Conservation (phyloP, 2,888 invertebrate species). For the Stenchaetothrips biformis region DNA sequence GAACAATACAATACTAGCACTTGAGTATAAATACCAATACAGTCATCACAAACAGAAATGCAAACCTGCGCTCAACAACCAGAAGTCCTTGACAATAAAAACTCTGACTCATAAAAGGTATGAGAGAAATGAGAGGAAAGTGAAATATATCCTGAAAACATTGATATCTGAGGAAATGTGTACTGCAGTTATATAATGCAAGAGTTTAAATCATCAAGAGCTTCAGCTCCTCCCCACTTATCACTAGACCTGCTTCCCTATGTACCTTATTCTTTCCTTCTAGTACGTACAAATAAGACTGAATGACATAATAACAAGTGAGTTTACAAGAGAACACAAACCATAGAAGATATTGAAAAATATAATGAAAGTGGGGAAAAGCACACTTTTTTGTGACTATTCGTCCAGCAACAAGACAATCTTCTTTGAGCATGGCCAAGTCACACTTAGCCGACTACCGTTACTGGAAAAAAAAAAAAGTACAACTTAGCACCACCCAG, state of each 20-base stretch:
- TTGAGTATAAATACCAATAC: not conserved
- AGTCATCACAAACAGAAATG: not conserved
- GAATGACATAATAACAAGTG: too few relatives aligned
- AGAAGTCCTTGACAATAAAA: not conserved
- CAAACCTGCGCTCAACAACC: not conserved
- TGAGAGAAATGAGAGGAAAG: not conserved
- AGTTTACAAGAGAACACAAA: too few relatives aligned
- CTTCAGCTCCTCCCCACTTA: not conserved
- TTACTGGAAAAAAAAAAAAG: not conserved
- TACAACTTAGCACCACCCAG: conserved; percentile 12
- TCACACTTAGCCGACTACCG: conserved; percentile 4
- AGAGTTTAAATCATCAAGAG: conserved; percentile 16
- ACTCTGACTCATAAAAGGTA: not conserved
- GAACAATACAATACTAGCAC: not conserved
- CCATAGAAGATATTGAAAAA: too few relatives aligned
- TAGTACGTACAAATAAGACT: too few relatives aligned
- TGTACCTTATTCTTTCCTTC: too few relatives aligned
- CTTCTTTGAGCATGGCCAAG: conserved; percentile 24
- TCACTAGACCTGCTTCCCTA: too few relatives aligned
- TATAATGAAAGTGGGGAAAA: not conserved
- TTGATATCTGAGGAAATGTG: not conserved
- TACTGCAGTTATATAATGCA: not conserved
- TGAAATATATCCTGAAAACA: not conserved
- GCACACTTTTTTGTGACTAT: not conserved
- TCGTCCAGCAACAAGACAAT: conserved; percentile 11